Conservation (phyloP, 2,113 vertebrate genomes). For the Epinephelus fuscoguttatus region DNA sequence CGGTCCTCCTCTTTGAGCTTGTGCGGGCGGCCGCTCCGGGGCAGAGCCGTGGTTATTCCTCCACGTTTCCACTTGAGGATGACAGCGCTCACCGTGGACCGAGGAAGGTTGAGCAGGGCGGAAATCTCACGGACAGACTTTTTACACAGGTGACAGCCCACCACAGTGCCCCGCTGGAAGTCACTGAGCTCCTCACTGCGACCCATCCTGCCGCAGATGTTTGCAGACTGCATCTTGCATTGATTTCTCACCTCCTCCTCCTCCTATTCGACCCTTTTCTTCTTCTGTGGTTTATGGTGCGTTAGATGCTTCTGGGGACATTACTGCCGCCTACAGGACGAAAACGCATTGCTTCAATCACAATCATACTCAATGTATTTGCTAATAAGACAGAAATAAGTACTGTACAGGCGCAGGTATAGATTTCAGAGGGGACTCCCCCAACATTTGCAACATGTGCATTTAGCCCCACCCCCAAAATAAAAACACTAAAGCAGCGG, state of each 20-base stretch:
- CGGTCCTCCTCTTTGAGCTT: conserved; percentile 69
- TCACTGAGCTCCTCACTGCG: conserved; percentile 69
- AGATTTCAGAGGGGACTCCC: too few species aligned
- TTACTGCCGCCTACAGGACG: conserved; percentile 32
- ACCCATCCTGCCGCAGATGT: conserved; percentile 30
- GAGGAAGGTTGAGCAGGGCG: conserved; percentile 48
- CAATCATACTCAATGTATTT: too few species aligned
- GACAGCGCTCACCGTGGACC: conserved; percentile 66
- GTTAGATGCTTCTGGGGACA: background rate
- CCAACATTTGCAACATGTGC: too few species aligned
- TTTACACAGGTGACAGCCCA: conserved; percentile 61
- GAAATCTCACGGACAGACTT: conserved; percentile 66
- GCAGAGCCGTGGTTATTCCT: conserved; percentile 63
- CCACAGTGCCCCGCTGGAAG: conserved; percentile 65
- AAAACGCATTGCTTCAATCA: background rate
- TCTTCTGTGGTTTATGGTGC: conserved; percentile 19
- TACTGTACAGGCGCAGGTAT: too few species aligned
- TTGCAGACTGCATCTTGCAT: background rate
- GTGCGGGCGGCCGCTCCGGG: conserved; percentile 70
- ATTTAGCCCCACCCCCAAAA: too few species aligned
- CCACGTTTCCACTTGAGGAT: conserved; percentile 67
- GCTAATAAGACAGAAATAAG: too few species aligned
- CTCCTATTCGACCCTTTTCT: background rate
- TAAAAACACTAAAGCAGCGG: too few species aligned
- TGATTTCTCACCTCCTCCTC: background rate